Evolutionary conservation across 2,888 invertebrate species (phyloP), one percentile per base, ranked within the genome.

Genomic region (Neria commutata): DNA sequence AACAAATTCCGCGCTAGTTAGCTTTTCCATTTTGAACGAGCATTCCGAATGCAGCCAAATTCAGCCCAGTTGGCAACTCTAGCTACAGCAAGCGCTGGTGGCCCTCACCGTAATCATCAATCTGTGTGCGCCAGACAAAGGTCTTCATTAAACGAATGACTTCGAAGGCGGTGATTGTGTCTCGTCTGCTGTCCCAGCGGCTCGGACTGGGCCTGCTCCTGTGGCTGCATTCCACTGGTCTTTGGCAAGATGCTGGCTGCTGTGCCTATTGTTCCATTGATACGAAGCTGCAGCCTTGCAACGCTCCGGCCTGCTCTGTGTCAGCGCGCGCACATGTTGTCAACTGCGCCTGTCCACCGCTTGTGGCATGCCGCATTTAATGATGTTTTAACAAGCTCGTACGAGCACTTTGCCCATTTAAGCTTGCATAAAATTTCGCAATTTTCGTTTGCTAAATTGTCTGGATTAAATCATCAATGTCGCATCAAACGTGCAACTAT

Each of bases 121-220:
- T n/a, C 37, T 37, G 37, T 50, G 47, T 42, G 26, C 24, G 23
- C 29, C 73, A 67, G 67, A 64, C 67, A 69, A 75, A 74, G 75
- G 70, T 74, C 74, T 74, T 74, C 75, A 74, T 74, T 74, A 74
- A 74, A 75, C 75, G 75, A 74, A 75, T 74, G 73, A 57, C 54
- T 57, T 61, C 57, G 57, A 45, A 54, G 61, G 59, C 57, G 61
- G 62, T 58, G 54, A 50, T 51, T 48, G 56, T 61, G 3, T 37
- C 37, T n/a, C n/a, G n/a, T n/a, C n/a, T n/a, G n/a, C n/a, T 37
- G 37, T 14, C n/a, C n/a, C 37, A 29, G 29, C 29, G 6, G 29
- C 29, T 8, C 29, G 11, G 6, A 29, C 6, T 29, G 11, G 6
- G 29, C 11, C 6, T 11, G 11, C 29, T 8, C 6, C 37, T 8